Evolutionary conservation across 2,888 invertebrate species (phyloP).

Genomic region (Lypha dubia): DNA sequence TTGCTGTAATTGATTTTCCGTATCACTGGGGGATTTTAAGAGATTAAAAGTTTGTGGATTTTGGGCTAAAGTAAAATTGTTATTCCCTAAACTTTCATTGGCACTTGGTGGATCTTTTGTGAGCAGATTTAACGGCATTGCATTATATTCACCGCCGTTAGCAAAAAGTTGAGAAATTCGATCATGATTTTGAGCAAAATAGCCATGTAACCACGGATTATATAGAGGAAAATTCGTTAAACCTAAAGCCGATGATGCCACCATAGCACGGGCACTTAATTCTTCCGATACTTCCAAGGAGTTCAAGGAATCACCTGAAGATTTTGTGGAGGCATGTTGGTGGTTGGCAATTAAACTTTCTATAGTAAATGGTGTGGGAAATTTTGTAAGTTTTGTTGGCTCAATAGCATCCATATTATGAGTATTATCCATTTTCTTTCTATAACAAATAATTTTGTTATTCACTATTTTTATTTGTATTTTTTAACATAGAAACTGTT

Average conservation of each 20-base stretch:
- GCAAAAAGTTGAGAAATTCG: slow-evolving; percentile 81
- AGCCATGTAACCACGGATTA: slow-evolving; percentile 83
- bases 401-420: slow-evolving; percentile 70
- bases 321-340: slow-evolving; percentile 58
- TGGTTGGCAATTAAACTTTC: slow-evolving; percentile 82
- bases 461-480: not conserved
- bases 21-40: slow-evolving; percentile 63
- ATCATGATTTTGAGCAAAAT: slow-evolving; percentile 82
- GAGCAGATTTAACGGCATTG: slow-evolving; percentile 57
- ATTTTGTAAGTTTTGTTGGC: slow-evolving; percentile 77
- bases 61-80: not conserved
- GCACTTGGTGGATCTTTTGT: slow-evolving; percentile 50
- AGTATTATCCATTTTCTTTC: slow-evolving; percentile 68
- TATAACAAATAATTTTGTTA: slow-evolving; percentile 10
- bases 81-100: slow-evolving; percentile 30
- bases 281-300: slow-evolving; percentile 72
- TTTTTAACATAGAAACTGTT: not conserved
- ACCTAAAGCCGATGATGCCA: slow-evolving; percentile 79
- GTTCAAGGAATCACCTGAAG: slow-evolving; percentile 43
- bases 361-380: slow-evolving; percentile 83
- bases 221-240: slow-evolving; percentile 82
- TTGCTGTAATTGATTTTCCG: slow-evolving; percentile 74
- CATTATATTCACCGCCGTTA: slow-evolving; percentile 45
- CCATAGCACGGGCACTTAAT: slow-evolving; percentile 78
- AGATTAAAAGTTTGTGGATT: slow-evolving; percentile 51